Evolutionary conservation across 2,888 invertebrate genomes (phyloP).

Genomic region (Sphaerophoria taeniata): DNA sequence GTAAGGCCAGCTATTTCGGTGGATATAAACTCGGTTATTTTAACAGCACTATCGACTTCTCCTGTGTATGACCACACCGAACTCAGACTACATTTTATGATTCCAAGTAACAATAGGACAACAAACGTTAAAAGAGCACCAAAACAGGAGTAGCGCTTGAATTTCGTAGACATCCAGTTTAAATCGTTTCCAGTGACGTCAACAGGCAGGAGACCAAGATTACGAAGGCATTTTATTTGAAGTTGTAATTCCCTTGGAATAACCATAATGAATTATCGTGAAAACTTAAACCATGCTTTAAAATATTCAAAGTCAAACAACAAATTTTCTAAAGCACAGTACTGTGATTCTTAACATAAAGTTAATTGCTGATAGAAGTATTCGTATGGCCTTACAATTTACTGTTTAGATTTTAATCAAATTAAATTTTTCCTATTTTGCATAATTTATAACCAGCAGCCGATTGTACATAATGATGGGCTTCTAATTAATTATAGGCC

Average conservation of each 20-base stretch:
- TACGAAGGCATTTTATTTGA: conserved; percentile 1
- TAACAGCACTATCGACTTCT: neutral
- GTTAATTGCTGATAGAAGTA: too few relatives aligned
- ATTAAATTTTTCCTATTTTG: too few relatives aligned
- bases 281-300: too few relatives aligned
- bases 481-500: too few relatives aligned
- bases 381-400: too few relatives aligned
- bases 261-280: neutral
- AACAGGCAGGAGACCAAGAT: conserved; percentile 9
- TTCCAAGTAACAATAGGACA: neutral
- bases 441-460: too few relatives aligned
- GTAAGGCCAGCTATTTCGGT: neutral
- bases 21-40: neutral
- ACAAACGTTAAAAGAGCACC: neutral
- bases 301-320: too few relatives aligned
- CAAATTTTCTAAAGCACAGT: too few relatives aligned
- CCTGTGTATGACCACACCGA: neutral
- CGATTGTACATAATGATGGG: too few relatives aligned
- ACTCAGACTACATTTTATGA: neutral
- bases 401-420: too few relatives aligned
- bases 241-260: neutral
- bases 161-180: neutral
- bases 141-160: neutral
- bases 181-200: neutral
- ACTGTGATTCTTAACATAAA: too few relatives aligned